Percentiles rank a stretch among this genome's conserved stretches.
phyloP scores from a whole-genome alignment of 2,797 vertebrate species.

The Etheostoma nigrum region DNA sequence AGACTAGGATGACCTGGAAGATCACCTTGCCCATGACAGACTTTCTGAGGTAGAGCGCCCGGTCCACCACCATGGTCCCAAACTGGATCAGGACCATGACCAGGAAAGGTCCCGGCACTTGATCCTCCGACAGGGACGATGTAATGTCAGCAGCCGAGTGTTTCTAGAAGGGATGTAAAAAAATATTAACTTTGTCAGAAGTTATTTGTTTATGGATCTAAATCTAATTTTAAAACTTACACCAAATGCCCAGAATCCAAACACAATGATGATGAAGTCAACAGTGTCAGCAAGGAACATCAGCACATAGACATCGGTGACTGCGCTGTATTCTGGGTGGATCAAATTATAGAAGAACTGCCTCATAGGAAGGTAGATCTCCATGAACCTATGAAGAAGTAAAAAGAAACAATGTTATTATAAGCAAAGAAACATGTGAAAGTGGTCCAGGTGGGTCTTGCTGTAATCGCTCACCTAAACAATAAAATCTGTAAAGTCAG shows the following conservation, averaged over 20 bases:
- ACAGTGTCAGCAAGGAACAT: constrained; percentile 99
- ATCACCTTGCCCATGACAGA: constrained; percentile 97
- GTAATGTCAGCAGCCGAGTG: constrained; percentile 96
- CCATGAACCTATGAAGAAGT: constrained; percentile 84
- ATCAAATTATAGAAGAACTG: constrained; percentile 98
- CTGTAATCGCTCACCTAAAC: background rate
- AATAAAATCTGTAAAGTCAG: background rate
- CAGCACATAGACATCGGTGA: constrained; percentile 97
- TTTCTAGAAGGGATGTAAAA: constrained; percentile 86
- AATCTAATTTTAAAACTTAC: constrained; percentile 81
- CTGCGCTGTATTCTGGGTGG: constrained; percentile 98
- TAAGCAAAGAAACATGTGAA: background rate
- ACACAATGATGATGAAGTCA: constrained; percentile 98
- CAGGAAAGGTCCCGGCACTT: constrained; percentile 95
- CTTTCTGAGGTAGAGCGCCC: constrained; percentile 96
- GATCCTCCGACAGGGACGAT: constrained; percentile 96
- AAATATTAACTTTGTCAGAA: background rate
- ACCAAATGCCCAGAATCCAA: constrained; percentile 98
- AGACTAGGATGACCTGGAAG: constrained; percentile 97
- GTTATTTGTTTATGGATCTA: background rate
- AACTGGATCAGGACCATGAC: constrained; percentile 99
- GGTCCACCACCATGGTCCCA: constrained; percentile 97
- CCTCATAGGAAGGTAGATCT: constrained; percentile 93
- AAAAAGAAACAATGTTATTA: background rate
- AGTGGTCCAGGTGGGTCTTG: background rate